Percentiles rank a stretch among this genome's conserved stretches.
These are phyloP conservation scores for Cyaniris semiargus DNA, from an alignment of 2,888 invertebrate species.

Conservation along the genomic window DNA sequence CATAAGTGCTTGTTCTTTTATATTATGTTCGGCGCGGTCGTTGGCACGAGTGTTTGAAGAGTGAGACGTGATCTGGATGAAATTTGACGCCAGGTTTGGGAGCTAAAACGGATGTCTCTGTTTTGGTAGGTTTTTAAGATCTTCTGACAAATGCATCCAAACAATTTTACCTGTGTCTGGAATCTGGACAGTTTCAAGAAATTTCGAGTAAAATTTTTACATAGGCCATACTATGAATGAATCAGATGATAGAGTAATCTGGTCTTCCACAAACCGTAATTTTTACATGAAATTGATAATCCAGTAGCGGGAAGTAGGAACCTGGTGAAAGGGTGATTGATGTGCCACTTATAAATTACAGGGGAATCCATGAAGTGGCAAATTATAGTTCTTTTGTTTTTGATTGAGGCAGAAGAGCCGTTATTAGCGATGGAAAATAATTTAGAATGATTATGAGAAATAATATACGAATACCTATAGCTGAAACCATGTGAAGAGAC, in stretches of 20 bases:
- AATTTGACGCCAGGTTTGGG: conserved; percentile 38
- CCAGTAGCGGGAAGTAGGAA: conserved; percentile 6
- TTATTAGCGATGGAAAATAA: neutral
- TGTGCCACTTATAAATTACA: conserved; percentile 13
- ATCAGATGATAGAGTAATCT: neutral
- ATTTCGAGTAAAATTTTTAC: neutral
- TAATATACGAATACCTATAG: neutral
- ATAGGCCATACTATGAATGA: neutral
- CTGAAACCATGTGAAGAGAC: neutral
- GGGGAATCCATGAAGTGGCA: conserved; percentile 21
- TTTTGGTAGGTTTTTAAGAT: neutral
- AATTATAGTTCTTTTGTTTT: conserved; percentile 14
- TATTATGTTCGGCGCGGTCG: conserved; percentile 43
- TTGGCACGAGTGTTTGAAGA: conserved; percentile 44
- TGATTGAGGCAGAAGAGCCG: neutral
- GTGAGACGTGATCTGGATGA: conserved; percentile 46
- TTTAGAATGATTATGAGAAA: neutral
- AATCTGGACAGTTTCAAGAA: neutral
- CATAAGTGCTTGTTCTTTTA: conserved; percentile 43
- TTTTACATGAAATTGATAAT: conserved; percentile 1
- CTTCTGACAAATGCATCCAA: neutral
- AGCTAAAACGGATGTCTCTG: neutral
- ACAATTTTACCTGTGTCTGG: too few species aligned
- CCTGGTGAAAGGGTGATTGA: conserved; percentile 12
- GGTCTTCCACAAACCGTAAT: neutral